Base-by-base conservation (phyloP, 2,113 vertebrate genomes). In the Ophiodon elongatus region DNA sequence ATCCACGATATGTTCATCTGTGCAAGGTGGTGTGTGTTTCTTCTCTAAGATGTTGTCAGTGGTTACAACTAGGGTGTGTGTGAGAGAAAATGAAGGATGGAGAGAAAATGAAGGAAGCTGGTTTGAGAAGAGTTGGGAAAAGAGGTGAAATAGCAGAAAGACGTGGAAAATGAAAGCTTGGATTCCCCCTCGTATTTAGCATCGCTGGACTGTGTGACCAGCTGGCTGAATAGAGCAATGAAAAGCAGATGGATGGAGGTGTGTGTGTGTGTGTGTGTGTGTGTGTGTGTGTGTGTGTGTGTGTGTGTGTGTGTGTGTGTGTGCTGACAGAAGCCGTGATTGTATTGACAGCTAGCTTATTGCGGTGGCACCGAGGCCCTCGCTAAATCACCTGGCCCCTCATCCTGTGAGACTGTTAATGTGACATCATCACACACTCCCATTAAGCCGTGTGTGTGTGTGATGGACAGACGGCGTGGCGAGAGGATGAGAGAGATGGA, bases 311-410 rank as follows among this genome's bases (percentile, higher is more conserved):
- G 29, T 72, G 70, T 64, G 80, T 74, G 56, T 63, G 67, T 63
- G 69, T 39, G 54, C 27, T 73, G 78, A 70, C 27, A 70, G 57
- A 59, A 62, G 78, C 52, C 0, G 25, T 63, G 76, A 90, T 90
- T 85, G 81, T 88, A 88, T 91, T 88, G 90, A 91, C 82, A 84
- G 74, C 74, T 27, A 79, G 73, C 81, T 85, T 77, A 91, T 88
- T 90, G 87, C 80, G 62, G 80, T 25, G 31, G 35, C 17, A 63
- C 73, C 25, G 66, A 66, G 66, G 64, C 73, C 73, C 75, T 82
- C 23, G 2, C 88, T 88, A 90, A 89, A 84, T 89, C 86, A 80
- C 62, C 50, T 37, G 8, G 15, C 13, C 41, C 67, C 74, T 64
- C 70, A 33, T 85, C 50, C 72, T 83, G 59, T 29, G 68, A 69